A percentile compares a stretch with the other conserved stretches of the same genome.
Evolutionary conservation across 2,113 vertebrate genomes (phyloP).

Genomic region (Mesocricetus auratus): DNA sequence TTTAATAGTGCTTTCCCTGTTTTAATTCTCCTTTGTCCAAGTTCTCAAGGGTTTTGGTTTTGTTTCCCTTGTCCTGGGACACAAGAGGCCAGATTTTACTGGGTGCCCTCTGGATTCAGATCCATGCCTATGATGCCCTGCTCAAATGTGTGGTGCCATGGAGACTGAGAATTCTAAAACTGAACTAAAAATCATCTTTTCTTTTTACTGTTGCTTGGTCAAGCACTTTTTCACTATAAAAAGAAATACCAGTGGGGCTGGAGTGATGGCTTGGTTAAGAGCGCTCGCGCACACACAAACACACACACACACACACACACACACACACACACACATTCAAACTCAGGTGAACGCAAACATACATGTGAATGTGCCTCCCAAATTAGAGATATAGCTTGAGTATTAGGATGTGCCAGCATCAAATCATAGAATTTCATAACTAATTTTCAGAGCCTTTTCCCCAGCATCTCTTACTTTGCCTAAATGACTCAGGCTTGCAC

Average conservation of each 20-base stretch:
- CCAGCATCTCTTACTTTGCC: background rate
- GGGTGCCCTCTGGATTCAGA: background rate
- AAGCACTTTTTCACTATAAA: background rate
- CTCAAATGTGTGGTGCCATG: background rate
- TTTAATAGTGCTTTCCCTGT: background rate
- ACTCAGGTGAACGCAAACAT: background rate
- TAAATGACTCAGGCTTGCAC: background rate
- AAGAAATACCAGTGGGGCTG: background rate
- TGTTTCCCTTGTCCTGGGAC: background rate
- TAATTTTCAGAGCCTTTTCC: background rate
- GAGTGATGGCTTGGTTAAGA: background rate
- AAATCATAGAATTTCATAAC: background rate
- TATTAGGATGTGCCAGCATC: background rate
- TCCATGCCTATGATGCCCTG: background rate
- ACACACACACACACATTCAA: too few species aligned
- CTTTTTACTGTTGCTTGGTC: background rate
- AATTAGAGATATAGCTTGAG: background rate
- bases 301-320: background rate
- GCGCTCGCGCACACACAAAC: too few species aligned
- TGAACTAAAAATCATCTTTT: background rate
- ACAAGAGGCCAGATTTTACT: background rate
- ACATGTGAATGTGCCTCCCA: background rate
- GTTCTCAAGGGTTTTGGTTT: background rate
- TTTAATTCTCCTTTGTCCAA: background rate
- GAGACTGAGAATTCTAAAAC: background rate